Evolutionary conservation across 2,113 vertebrate species (phyloP), one percentile per base, ranked within the genome.

Genomic region (Corythoichthys intestinalis): DNA sequence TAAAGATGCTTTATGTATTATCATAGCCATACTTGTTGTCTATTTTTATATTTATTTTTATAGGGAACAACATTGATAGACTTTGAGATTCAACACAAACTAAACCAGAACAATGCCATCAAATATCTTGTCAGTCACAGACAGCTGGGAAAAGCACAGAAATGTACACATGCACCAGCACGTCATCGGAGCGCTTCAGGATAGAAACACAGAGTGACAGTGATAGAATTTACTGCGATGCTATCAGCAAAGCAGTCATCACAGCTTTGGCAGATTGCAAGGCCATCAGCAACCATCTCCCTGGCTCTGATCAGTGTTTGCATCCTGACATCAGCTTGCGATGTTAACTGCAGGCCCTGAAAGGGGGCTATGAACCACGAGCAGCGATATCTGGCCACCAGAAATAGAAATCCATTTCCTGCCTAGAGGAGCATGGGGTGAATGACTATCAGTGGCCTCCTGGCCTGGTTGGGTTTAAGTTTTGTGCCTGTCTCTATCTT

Each of bases 351-450:
- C 77, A 56, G 79, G 80, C 85, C 80, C 92, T 89, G 90, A 93
- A 94, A 93, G 80, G 81, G 77, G 85, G 82, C 87, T 88, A 81
- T 91, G 92, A 93, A 90, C 91, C 92, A 86, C 68, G 84, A 92
- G 93, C 93, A 92, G 90, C 87, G 91, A 94, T 92, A 91, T 81
- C 85, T 86, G 85, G 85, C 87, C 91, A 87, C 87, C 91, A 88
- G 90, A 91, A 90, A 91, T 85, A 92, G 89, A 94, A 92, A 93
- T 93, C 92, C 88, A 91, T 93, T 93, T 89, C 78, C 80, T 90
- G 88, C 91, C 92, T 89, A 72, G 82, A 90, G 86, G 81, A 85
- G 53, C 67, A 64, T 44, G 63, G 44, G 66, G 20, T 80, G 72
- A 82, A 82, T 86, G 86, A 92, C 91, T 85, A 88, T 91, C 91